Conservation (phyloP, 2,888 invertebrate genomes). For the Meghimatium bilineatum region DNA sequence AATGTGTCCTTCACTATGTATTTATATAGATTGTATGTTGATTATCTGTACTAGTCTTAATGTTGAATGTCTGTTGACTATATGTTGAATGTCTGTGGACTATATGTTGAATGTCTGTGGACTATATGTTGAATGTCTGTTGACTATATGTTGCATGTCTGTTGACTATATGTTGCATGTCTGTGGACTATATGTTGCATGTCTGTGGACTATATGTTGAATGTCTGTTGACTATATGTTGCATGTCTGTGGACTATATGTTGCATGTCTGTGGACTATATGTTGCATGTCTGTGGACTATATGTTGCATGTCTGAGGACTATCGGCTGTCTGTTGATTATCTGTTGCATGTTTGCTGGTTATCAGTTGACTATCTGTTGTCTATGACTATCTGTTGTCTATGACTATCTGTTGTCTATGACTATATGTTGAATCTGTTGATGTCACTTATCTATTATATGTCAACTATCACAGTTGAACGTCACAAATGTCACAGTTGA, state of each 20-base stretch:
- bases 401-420: too few relatives aligned
- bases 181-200: too few relatives aligned
- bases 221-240: too few relatives aligned
- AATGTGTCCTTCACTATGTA: not conserved
- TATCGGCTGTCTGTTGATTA: not conserved
- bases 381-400: too few relatives aligned
- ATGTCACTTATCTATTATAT: too few relatives aligned
- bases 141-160: not conserved
- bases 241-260: too few relatives aligned
- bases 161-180: not conserved
- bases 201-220: too few relatives aligned
- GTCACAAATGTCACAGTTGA: too few relatives aligned
- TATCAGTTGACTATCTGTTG: too few relatives aligned
- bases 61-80: not conserved
- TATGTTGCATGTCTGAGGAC: constrained; percentile 6
- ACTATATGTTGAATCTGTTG: too few relatives aligned
- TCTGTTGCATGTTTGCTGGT: too few relatives aligned
- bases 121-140: not conserved
- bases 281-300: constrained; percentile 16
- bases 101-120: not conserved
- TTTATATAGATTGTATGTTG: not conserved
- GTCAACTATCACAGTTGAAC: too few relatives aligned
- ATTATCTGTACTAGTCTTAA: constrained; percentile 1
- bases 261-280: constrained; percentile 17
- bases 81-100: not conserved